A percentile compares a stretch with the other conserved stretches of the same genome.
phyloP scores from a whole-genome alignment of 2,888 invertebrate species.

The Amaurobius ferox region DNA sequence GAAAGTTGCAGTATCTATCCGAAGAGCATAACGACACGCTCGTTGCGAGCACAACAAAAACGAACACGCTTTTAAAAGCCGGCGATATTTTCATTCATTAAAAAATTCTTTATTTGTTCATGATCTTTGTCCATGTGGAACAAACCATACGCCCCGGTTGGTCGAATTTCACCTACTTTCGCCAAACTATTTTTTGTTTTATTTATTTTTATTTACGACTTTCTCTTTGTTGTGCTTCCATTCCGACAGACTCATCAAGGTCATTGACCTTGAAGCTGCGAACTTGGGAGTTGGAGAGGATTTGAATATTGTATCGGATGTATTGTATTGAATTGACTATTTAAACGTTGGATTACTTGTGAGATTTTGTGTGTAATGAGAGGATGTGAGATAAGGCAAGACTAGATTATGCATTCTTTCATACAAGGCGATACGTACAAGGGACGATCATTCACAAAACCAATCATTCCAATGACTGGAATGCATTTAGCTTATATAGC shows the following conservation, averaged over 20 bases:
- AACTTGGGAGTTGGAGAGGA: not conserved
- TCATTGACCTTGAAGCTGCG: constrained; percentile 10
- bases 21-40: constrained; percentile 23
- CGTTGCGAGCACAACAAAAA: constrained; percentile 3
- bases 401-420: no score
- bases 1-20: constrained; percentile 21
- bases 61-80: constrained; percentile 12
- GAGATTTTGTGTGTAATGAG: no score
- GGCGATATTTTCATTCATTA: constrained; percentile 22
- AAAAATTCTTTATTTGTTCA: constrained; percentile 15
- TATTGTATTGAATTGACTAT: no score
- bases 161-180: constrained; percentile 23
- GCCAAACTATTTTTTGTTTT: not conserved
- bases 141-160: not conserved
- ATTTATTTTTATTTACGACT: not conserved
- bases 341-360: no score
- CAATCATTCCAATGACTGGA: no score
- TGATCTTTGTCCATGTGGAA: constrained; percentile 29
- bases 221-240: not conserved
- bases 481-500: no score
- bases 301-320: not conserved
- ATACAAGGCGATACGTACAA: no score
- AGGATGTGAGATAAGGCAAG: no score
- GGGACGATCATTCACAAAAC: no score
- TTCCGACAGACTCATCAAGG: not conserved